Evolutionary conservation across 2,888 invertebrate species (phyloP).

Genomic region (Tuberolachnus salignus): DNA sequence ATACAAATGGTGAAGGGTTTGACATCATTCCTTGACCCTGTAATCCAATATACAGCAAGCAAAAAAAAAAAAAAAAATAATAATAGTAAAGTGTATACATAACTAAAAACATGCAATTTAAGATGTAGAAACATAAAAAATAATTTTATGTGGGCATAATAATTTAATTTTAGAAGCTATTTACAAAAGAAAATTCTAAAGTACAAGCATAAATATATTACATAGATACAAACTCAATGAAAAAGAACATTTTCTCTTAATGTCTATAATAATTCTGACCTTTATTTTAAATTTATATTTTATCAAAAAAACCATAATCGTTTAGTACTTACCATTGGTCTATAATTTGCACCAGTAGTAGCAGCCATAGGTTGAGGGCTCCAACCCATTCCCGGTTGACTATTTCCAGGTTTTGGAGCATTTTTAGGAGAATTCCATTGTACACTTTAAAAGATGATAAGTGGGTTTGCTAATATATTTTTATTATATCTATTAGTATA

Average conservation of each 20-base stretch:
- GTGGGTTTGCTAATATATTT: conserved; percentile 34
- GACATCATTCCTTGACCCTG: conserved; percentile 62
- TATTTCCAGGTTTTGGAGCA: conserved; percentile 75
- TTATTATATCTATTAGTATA: conserved; percentile 19
- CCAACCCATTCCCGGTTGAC: conserved; percentile 69
- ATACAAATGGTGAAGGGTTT: conserved; percentile 60
- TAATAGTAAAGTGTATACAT: conserved; percentile 55
- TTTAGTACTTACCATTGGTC: conserved; percentile 72
- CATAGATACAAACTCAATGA: neutral
- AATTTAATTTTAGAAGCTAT: neutral
- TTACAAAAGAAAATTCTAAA: conserved; percentile 13
- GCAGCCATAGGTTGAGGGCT: conserved; percentile 88
- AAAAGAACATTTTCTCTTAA: neutral
- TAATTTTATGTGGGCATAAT: neutral
- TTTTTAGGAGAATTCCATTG: conserved; percentile 92
- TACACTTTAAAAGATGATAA: conserved; percentile 71
- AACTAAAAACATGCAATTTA: conserved; percentile 42
- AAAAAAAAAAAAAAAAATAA: conserved; percentile 36
- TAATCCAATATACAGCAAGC: conserved; percentile 58
- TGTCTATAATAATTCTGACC: neutral
- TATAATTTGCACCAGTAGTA: conserved; percentile 83
- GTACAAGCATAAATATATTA: conserved; percentile 26
- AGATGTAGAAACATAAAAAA: conserved; percentile 26
- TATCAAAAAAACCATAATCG: neutral
- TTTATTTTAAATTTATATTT: conserved; percentile 4